Percentiles rank a stretch among this genome's conserved stretches.
Evolutionary conservation across 2,888 invertebrate genomes (phyloP).

Genomic region (Heteromurus nitidus): DNA sequence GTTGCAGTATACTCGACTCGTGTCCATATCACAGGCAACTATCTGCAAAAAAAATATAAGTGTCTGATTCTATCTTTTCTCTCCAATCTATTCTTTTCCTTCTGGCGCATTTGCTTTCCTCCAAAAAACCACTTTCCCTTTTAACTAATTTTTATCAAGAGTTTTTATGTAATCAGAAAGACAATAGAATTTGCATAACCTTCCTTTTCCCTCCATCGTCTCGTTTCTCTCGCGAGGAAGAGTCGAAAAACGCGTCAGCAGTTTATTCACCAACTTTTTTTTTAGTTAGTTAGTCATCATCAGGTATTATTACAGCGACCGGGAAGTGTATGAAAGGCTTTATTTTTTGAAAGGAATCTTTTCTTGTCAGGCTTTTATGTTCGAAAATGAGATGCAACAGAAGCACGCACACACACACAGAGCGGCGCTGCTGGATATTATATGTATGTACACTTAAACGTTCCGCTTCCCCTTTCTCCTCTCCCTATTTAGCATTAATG

Average conservation of each 20-base stretch:
- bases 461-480: background rate
- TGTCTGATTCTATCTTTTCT: too few species aligned
- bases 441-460: background rate
- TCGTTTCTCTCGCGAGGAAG: too few species aligned
- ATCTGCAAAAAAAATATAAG: too few species aligned
- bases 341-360: conserved; percentile 20
- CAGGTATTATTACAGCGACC: conserved; percentile 4
- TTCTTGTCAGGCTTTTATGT: background rate
- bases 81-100: too few species aligned
- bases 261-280: conserved; percentile 22
- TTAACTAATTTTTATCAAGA: conserved; percentile 28
- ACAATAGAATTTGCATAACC: conserved; percentile 45
- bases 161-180: conserved; percentile 12
- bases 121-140: conserved; percentile 17
- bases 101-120: conserved; percentile 4
- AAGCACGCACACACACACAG: too few species aligned
- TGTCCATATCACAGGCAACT: too few species aligned
- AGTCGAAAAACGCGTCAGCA: conserved; percentile 6
- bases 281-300: conserved; percentile 14
- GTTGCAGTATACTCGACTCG: too few species aligned
- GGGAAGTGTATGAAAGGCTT: conserved; percentile 20
- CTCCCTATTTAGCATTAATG: conserved; percentile 18
- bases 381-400: conserved; percentile 5
- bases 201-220: background rate
- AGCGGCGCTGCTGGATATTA: too few species aligned